Evolutionary conservation across 2,888 invertebrate species (phyloP).

Genomic region (Xestia ashworthii): DNA sequence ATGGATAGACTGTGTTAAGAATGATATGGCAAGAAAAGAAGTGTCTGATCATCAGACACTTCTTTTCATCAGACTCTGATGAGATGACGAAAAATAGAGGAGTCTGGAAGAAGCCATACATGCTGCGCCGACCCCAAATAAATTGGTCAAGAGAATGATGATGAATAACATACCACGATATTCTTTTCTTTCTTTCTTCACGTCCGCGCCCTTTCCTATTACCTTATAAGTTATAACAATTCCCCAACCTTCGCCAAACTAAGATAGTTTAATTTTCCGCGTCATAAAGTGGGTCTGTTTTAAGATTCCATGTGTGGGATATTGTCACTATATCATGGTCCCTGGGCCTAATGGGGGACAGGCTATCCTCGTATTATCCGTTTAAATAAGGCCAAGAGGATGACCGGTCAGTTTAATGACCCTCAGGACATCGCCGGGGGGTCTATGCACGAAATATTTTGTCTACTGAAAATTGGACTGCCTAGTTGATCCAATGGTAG

Average conservation of each 20-base stretch:
- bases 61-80: too few species aligned
- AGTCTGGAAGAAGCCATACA: too few species aligned
- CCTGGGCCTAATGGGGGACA: constrained; percentile 9
- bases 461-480: background rate
- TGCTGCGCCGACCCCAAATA: too few species aligned
- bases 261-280: constrained; percentile 53
- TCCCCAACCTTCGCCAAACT: constrained; percentile 12
- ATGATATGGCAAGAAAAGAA: too few species aligned
- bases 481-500: background rate
- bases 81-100: too few species aligned
- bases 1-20: too few species aligned
- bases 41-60: too few species aligned
- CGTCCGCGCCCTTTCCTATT: background rate
- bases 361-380: constrained; percentile 2
- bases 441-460: background rate
- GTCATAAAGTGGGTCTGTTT: constrained; percentile 40
- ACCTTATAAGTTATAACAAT: constrained; percentile 14
- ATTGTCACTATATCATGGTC: constrained; percentile 36
- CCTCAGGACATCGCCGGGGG: background rate
- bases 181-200: background rate
- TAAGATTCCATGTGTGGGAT: constrained; percentile 24
- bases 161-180: too few species aligned
- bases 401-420: constrained; percentile 1
- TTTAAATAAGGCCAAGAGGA: background rate
- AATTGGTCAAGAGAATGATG: too few species aligned